Percentiles rank a stretch among this genome's conserved stretches.
Conservation (phyloP, 2,797 vertebrate species). For the Cryptoblepharus egeriae region DNA sequence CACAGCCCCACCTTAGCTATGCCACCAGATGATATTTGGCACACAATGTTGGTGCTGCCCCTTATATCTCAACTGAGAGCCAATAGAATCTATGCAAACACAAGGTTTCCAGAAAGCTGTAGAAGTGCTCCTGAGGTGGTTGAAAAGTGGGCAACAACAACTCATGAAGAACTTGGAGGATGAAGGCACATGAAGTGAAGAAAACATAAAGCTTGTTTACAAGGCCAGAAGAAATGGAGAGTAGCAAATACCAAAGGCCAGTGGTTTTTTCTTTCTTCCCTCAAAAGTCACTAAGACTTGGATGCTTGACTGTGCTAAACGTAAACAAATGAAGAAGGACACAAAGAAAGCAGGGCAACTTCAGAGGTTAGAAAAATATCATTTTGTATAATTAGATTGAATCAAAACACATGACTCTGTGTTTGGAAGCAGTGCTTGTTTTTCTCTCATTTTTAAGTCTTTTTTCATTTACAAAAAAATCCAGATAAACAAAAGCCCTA, state of each 20-base stretch:
- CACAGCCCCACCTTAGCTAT: too few species aligned
- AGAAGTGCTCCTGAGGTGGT: slow-evolving; percentile 39
- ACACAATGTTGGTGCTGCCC: too few species aligned
- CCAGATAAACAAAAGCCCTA: slow-evolving; percentile 73
- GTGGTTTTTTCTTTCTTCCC: slow-evolving; percentile 47
- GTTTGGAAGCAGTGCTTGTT: slow-evolving; percentile 68
- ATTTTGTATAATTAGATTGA: slow-evolving; percentile 74
- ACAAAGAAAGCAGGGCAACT: slow-evolving; percentile 67
- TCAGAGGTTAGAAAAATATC: slow-evolving; percentile 77
- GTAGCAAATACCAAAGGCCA: slow-evolving; percentile 53
- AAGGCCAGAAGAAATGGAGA: slow-evolving; percentile 64
- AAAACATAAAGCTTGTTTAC: slow-evolving; percentile 68
- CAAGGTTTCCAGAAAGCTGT: slow-evolving; percentile 43
- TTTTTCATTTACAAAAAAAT: slow-evolving; percentile 46
- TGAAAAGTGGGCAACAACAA: slow-evolving; percentile 55
- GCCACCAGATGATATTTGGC: too few species aligned
- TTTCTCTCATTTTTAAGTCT: slow-evolving; percentile 58
- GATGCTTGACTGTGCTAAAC: slow-evolving; percentile 67
- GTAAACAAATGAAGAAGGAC: slow-evolving; percentile 70
- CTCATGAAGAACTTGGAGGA: slow-evolving; percentile 35
- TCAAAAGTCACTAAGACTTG: slow-evolving; percentile 61
- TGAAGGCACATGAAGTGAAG: slow-evolving; percentile 55
- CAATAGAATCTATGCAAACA: slow-evolving; percentile 16
- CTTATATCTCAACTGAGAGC: slow-evolving; percentile 9
- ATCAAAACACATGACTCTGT: slow-evolving; percentile 75